phyloP scores from a whole-genome alignment of 2,113 vertebrate species.

The Cynoglossus semilaevis region DNA sequence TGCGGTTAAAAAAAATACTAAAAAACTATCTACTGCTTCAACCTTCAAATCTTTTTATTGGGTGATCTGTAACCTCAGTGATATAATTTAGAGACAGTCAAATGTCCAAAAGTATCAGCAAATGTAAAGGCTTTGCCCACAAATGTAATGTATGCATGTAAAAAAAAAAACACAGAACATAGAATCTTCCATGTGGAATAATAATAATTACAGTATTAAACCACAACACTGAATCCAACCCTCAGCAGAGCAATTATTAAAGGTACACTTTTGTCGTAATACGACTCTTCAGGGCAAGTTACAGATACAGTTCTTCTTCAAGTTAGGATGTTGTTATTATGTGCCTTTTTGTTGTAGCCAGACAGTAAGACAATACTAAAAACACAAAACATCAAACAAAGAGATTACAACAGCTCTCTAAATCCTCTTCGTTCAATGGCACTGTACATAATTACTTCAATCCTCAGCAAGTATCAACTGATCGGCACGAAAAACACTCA shows the following conservation, averaged over 20 bases:
- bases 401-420: conserved; percentile 53
- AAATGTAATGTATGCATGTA: neutral
- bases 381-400: conserved; percentile 60
- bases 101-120: neutral
- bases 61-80: neutral
- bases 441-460: conserved; percentile 50
- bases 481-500: conserved; percentile 58
- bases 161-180: neutral
- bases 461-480: conserved; percentile 41
- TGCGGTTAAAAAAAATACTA: no score
- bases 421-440: conserved; percentile 45
- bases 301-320: conserved; percentile 64
- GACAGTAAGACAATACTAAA: conserved; percentile 64
- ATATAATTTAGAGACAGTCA: neutral
- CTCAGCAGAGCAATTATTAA: conserved; percentile 29
- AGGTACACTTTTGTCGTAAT: conserved; percentile 67
- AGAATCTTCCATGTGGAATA: neutral
- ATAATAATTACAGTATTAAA: neutral
- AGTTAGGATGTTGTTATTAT: conserved; percentile 67
- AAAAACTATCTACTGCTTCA: no score
- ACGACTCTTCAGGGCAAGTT: conserved; percentile 56
- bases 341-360: conserved; percentile 56
- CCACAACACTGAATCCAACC: conserved; percentile 18
- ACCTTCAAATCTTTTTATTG: neutral
- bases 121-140: neutral